phyloP scores from a whole-genome alignment of 2,888 invertebrate species.

The Blomia tropicalis region DNA sequence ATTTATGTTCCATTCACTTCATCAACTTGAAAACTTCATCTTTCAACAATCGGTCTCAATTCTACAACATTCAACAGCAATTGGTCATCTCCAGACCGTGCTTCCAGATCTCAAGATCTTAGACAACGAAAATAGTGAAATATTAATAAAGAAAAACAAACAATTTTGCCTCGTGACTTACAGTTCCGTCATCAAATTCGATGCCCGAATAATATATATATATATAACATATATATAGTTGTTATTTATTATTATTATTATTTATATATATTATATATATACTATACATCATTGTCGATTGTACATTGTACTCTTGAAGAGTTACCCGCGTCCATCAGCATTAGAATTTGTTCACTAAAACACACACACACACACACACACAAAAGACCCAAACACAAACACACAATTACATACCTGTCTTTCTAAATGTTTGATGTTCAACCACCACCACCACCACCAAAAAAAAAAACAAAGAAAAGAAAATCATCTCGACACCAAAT shows the following conservation, averaged over 20 bases:
- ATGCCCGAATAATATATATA: no score
- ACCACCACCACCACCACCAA: no score
- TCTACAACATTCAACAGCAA: background rate
- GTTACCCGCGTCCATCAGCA: background rate
- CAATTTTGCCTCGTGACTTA: background rate
- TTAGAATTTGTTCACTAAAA: background rate
- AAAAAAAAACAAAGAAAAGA: no score
- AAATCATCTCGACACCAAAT: no score
- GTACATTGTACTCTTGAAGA: background rate
- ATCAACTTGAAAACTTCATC: no score
- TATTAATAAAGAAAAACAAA: no score
- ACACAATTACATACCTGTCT: background rate
- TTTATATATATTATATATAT: background rate
- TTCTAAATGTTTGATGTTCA: no score
- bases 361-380: no score
- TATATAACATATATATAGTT: no score
- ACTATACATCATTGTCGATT: background rate
- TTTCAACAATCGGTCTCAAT: no score
- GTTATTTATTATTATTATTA: background rate
- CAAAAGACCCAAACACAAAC: background rate
- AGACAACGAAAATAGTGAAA: constrained; percentile 28
- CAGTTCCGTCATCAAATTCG: background rate
- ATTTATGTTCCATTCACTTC: no score
- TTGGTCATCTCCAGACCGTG: constrained; percentile 19
- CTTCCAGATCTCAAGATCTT: constrained; percentile 27